These are phyloP conservation scores for Tyto alba DNA, from an alignment of 2,113 vertebrate species.

Conservation along the genomic window DNA sequence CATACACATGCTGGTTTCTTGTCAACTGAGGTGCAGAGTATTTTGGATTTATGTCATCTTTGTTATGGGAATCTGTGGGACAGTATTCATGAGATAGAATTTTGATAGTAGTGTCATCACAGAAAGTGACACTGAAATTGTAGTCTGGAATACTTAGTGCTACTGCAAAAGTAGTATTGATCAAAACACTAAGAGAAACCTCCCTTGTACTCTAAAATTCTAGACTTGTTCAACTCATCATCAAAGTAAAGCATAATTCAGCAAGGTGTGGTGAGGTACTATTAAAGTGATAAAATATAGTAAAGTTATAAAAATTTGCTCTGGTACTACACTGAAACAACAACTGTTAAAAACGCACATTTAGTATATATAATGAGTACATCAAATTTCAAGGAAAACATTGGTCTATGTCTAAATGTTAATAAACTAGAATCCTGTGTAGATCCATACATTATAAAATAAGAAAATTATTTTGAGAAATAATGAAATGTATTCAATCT, in stretches of 20 bases:
- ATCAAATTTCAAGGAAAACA: neutral
- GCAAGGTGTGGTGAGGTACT: neutral
- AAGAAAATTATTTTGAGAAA: neutral
- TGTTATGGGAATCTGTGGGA: neutral
- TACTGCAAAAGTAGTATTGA: neutral
- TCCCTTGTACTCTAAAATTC: neutral
- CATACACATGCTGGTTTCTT: neutral
- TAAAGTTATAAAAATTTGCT: neutral
- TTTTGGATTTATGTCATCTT: neutral
- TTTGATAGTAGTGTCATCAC: neutral
- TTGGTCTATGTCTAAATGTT: neutral
- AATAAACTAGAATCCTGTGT: neutral
- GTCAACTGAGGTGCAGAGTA: rapidly evolving
- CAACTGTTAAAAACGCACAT: neutral
- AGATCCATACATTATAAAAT: neutral
- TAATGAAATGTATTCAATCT: neutral
- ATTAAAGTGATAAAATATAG: neutral
- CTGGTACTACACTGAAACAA: neutral
- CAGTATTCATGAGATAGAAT: neutral
- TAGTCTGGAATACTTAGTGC: neutral
- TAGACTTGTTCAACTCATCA: neutral
- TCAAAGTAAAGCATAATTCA: neutral
- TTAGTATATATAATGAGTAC: neutral
- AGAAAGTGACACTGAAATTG: neutral
- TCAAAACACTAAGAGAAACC: neutral